phyloP scores from a whole-genome alignment of 53 echinoderm and acorn worm species.

The Zoroaster sp. region DNA sequence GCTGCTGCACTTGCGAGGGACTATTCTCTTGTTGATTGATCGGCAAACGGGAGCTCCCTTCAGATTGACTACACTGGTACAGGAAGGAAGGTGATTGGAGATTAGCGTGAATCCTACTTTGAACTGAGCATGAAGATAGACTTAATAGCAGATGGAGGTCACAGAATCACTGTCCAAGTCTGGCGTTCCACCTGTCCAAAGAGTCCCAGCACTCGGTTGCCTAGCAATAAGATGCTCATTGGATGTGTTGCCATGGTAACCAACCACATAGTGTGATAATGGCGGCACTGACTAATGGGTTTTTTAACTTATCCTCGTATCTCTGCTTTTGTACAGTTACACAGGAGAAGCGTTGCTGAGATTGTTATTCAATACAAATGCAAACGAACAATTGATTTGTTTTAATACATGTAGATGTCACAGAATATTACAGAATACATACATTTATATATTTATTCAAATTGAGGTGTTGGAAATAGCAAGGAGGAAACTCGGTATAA shows the following conservation, averaged over 20 bases:
- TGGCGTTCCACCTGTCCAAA: conserved; percentile 46
- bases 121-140: conserved; percentile 1
- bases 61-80: not conserved
- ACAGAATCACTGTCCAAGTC: not conserved
- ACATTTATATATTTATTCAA: no score
- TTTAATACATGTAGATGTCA: not conserved
- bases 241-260: conserved; percentile 31
- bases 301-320: not conserved
- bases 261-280: not conserved
- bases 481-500: no score
- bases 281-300: conserved; percentile 44
- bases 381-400: not conserved
- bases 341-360: not conserved
- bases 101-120: conserved; percentile 17
- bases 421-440: not conserved
- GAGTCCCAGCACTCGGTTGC: conserved; percentile 42
- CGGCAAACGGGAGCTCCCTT: not conserved
- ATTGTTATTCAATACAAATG: not conserved
- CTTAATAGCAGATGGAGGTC: not conserved
- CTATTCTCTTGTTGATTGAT: not conserved
- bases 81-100: conserved; percentile 20
- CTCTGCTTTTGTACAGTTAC: not conserved
- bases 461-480: no score
- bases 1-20: no score
- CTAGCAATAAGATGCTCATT: conserved; percentile 34